phyloP scores from a whole-genome alignment of 2,888 invertebrate genomes.

The Priocnemis perturbator region DNA sequence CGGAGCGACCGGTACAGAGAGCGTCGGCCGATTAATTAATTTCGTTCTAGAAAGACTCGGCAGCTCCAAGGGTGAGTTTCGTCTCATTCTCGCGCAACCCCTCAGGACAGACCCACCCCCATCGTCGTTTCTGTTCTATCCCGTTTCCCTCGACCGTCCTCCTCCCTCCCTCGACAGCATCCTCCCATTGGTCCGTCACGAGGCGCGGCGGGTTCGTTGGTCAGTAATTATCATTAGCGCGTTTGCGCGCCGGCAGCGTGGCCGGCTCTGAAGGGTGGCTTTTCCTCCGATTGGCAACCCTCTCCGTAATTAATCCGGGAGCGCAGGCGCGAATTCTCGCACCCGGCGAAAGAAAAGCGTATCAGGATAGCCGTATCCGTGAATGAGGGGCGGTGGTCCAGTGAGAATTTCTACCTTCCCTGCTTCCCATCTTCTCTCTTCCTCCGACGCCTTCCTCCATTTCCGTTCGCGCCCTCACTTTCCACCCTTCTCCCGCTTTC shows the following conservation, averaged over 20 bases:
- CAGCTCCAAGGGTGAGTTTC: no score
- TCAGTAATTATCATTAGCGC: constrained; percentile 71
- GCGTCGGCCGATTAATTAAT: no score
- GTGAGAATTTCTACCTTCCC: constrained; percentile 5
- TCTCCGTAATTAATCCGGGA: constrained; percentile 68
- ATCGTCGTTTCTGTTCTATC: constrained; percentile 11
- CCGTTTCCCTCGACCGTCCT: neutral
- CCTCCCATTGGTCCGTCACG: constrained; percentile 50
- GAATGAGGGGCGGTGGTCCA: neutral
- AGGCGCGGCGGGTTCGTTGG: constrained; percentile 56
- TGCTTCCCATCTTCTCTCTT: constrained; percentile 20
- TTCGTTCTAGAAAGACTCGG: no score
- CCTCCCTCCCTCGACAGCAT: constrained; percentile 29
- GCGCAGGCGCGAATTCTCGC: constrained; percentile 69
- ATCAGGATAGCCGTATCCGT: constrained; percentile 38
- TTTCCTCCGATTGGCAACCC: constrained; percentile 68
- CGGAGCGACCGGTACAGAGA: no score
- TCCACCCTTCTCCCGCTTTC: constrained; percentile 27
- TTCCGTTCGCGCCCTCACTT: neutral
- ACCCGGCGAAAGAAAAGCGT: constrained; percentile 50
- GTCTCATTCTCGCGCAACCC: no score
- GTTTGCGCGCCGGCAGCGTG: constrained; percentile 57
- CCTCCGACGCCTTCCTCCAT: constrained; percentile 22
- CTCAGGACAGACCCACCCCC: neutral
- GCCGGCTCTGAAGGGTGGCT: constrained; percentile 35